Conservation (phyloP, 2,888 invertebrate species). For the Epistrophe eligans region DNA sequence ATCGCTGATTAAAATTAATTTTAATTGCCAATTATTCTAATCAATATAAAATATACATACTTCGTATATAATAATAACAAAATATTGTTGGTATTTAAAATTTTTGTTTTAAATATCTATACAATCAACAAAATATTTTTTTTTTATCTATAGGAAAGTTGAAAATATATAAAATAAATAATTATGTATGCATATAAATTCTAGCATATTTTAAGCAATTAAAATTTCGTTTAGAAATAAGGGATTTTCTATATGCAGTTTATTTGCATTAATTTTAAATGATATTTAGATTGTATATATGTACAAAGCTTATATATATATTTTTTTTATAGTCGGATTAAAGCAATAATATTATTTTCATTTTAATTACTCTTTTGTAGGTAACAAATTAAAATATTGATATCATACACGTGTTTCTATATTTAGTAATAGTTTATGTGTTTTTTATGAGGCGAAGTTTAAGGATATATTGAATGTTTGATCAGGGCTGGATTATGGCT, state of each 20-base stretch:
- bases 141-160: background rate
- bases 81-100: background rate
- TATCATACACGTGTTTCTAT: slow-evolving; percentile 5
- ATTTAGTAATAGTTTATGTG: background rate
- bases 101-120: background rate
- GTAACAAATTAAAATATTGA: slow-evolving; percentile 6
- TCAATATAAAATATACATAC: slow-evolving; percentile 19
- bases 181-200: slow-evolving; percentile 6
- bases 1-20: slow-evolving; percentile 55
- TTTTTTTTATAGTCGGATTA: slow-evolving; percentile 3
- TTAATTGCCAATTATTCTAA: slow-evolving; percentile 49
- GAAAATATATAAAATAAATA: slow-evolving; percentile 18
- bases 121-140: background rate
- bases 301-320: background rate
- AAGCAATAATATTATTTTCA: slow-evolving; percentile 13
- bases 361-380: slow-evolving; percentile 27
- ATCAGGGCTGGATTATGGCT: background rate
- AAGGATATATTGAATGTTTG: background rate
- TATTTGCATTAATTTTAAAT: slow-evolving; percentile 2
- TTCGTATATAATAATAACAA: background rate
- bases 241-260: background rate
- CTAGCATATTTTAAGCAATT: slow-evolving; percentile 49
- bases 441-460: background rate
- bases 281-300: background rate
- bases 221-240: slow-evolving; percentile 30